Evolutionary conservation across 2,888 invertebrate species (phyloP).

Genomic region (Agrilus cyanescens): DNA sequence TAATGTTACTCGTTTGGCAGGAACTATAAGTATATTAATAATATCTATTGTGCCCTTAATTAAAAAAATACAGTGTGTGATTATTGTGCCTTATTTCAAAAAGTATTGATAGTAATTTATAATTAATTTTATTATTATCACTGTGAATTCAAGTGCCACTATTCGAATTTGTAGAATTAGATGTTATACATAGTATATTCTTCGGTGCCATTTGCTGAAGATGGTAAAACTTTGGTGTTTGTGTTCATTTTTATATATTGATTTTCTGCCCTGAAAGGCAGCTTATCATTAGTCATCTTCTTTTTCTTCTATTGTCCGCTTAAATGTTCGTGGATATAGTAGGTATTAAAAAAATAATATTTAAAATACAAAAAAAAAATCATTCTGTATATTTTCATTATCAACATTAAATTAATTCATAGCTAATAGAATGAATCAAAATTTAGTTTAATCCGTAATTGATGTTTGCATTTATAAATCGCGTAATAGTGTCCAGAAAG

Average conservation of each 20-base stretch:
- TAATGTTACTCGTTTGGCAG: too few species aligned
- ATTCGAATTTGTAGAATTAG: neutral
- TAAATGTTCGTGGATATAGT: neutral
- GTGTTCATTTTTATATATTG: neutral
- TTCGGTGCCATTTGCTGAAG: too few species aligned
- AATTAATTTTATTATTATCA: constrained; percentile 2
- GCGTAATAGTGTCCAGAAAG: too few species aligned
- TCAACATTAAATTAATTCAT: neutral
- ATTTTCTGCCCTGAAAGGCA: constrained; percentile 9
- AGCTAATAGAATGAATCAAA: neutral
- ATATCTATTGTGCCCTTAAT: too few species aligned
- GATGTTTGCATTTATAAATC: too few species aligned
- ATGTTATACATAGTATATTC: neutral
- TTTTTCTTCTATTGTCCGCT: neutral
- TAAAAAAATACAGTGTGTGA: too few species aligned
- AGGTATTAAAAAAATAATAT: neutral
- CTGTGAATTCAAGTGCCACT: neutral
- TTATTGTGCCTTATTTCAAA: constrained; percentile 5
- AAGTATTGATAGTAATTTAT: neutral
- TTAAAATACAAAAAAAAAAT: neutral
- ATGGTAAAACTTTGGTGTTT: neutral
- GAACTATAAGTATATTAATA: constrained; percentile 4
- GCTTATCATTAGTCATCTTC: constrained; percentile 1
- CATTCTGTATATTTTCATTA: neutral
- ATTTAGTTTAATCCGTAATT: too few species aligned